Base-by-base conservation (phyloP, 2,113 vertebrate genomes). In the Indri indri region DNA sequence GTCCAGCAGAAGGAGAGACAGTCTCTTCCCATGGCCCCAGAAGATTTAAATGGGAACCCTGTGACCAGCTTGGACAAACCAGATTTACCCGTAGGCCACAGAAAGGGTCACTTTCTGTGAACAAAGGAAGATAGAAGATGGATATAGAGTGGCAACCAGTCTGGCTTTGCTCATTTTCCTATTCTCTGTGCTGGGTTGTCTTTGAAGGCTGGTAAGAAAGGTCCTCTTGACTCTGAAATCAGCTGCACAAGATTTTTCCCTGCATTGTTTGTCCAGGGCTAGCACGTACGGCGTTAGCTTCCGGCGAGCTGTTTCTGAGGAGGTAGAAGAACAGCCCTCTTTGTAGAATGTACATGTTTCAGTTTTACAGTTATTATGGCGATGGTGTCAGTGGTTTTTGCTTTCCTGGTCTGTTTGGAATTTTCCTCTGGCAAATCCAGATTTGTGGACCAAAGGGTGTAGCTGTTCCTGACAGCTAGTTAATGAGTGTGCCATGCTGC, bases 391-490 rank as follows among this genome's bases (percentile, higher is more conserved):
- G 76, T 81, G 70, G 83, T 54, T 86, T 90, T 66, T 73, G 47
- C 70, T 87, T 94, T 91, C 84, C 68, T 83, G 12, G 50, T 77
- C 79, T 70, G 86, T 77, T 94, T 94, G 65, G 76, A 91, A 83
- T 93, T 63, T 91, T 76, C 47, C 47, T 66, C 40, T 80, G 91
- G 37, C 54, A 86, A 88, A 92, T 70, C 37, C 65, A 92, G 74
- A 96, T 45, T 71, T 63, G 14, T 37, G 50, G 86, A 80, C 63
- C 1, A 3, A 94, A 88, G 71, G 50, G 85, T 77, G 59, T 77
- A 74, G 90, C 65, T 52, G 8, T 68, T 82, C 76, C 80, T 68
- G 17, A 61, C 47, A 81, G 85, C 66, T 50, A 84, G 82, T 42
- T 27, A 52, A 50, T 86, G 79, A 93, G 65, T 40, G 47, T 81